Base-by-base conservation (phyloP, 1,140 invertebrate genomes). In the Sipha flava region DNA sequence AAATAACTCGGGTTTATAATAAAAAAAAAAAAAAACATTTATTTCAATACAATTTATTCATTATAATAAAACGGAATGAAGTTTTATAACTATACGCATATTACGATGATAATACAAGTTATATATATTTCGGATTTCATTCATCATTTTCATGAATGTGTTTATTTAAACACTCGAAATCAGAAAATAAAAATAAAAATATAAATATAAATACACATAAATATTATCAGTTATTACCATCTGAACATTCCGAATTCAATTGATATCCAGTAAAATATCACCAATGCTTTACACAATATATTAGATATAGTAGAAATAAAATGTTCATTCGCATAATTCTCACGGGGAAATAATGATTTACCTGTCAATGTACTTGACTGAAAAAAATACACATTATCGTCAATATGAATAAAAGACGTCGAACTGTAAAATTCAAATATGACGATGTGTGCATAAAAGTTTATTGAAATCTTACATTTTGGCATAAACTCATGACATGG, bases 401-500 rank as follows among this genome's bases (percentile, higher is more conserved):
- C 23, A 45, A 45, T 43, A 45, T 23, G 37, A 68, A 45, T 68
- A 68, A 68, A 68, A 45, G 6, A 45, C 29, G 66, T 68, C 66
- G 23, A 68, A 68, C 14, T 45, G 23, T 29, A 68, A 68, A 26
- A 68, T 68, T 68, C 23, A 68, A 68, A 68, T 45, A 68, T 29
- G 40, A 68, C 40, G 23, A 68, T 21, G 12, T 21, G 6, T 3
- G 23, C 37, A 26, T 26, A 68, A 68, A 68, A 68, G 37, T 68
- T 68, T 47, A 68, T 45, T 43, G 66, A 43, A 68, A 68, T 68
- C 21, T 68, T 66, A 23, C n/a, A n/a, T 66, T 66, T 66, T 68
- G 66, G 40, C 23, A 45, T 18, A 18, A 68, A 68, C 0, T 68
- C 23, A 29, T 26, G 66, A 68, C 40, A 68, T 45, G 66, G 40